Conservation (phyloP, 2,113 vertebrate genomes). For the Cynopterus brachyotis region DNA sequence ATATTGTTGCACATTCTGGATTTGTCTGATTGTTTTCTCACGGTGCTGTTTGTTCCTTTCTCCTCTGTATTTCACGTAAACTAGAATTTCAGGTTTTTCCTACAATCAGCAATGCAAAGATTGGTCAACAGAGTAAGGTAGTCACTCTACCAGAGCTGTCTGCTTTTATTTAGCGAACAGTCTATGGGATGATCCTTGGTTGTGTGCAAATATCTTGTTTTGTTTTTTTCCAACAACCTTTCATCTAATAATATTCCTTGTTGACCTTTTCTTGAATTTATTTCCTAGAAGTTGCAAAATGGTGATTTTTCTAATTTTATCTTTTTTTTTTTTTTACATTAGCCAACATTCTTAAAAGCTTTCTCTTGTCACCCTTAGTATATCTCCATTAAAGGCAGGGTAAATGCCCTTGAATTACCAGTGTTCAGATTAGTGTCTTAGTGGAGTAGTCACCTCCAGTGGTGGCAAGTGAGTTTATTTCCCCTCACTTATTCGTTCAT, state of each 20-base stretch:
- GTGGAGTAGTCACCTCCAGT: background rate
- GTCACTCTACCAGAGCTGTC: background rate
- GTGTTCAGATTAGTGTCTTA: slow-evolving; percentile 25
- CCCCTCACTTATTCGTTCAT: background rate
- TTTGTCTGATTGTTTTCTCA: slow-evolving; percentile 2
- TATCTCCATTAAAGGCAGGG: background rate
- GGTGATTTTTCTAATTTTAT: background rate
- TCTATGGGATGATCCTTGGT: background rate
- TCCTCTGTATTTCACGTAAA: background rate
- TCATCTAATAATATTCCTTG: background rate
- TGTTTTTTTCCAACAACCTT: background rate
- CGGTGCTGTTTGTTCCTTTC: background rate
- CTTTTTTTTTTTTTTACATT: background rate
- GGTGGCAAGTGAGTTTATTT: slow-evolving; percentile 25
- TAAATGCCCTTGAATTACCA: background rate
- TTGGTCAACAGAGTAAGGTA: background rate
- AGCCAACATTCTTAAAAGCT: background rate
- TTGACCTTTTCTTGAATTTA: background rate
- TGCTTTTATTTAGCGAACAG: background rate
- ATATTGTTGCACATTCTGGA: background rate
- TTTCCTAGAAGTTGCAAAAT: background rate
- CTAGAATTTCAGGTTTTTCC: background rate
- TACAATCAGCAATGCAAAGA: background rate
- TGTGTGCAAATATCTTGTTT: background rate
- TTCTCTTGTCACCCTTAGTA: background rate